Evolutionary conservation across 2,113 vertebrate species (phyloP).

Genomic region (Ellobius talpinus): DNA sequence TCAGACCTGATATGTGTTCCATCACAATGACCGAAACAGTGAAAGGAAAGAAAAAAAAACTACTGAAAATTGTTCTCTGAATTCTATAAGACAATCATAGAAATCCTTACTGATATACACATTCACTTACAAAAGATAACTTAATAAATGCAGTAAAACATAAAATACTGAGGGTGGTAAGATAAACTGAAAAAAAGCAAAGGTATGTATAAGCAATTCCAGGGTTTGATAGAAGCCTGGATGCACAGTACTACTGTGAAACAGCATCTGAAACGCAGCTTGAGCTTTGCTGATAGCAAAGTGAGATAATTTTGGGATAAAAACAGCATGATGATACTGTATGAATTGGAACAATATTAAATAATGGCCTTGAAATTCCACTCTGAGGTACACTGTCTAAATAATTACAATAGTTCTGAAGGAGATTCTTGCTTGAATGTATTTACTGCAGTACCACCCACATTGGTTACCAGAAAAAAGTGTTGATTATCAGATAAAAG

Average conservation of each 20-base stretch:
- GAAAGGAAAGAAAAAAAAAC: background rate
- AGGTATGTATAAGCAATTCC: too few species aligned
- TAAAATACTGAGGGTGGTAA: background rate
- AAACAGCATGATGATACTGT: background rate
- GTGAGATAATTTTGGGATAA: background rate
- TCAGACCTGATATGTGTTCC: background rate
- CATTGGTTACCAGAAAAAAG: background rate
- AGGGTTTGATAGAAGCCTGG: too few species aligned
- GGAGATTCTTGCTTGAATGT: background rate
- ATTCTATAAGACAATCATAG: background rate
- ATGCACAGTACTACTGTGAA: background rate
- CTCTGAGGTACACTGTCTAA: background rate
- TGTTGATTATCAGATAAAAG: background rate
- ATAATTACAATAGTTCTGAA: background rate
- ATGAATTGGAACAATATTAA: background rate
- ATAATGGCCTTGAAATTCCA: background rate
- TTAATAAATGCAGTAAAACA: background rate
- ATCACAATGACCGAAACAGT: background rate
- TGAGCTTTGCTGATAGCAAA: background rate
- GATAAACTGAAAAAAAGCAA: background rate
- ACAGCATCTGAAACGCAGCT: background rate
- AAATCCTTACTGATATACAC: background rate
- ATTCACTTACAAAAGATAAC: background rate
- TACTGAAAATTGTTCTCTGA: too few species aligned
- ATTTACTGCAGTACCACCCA: background rate